phyloP scores from a whole-genome alignment of 2,113 vertebrate species.

The Ellobius talpinus region DNA sequence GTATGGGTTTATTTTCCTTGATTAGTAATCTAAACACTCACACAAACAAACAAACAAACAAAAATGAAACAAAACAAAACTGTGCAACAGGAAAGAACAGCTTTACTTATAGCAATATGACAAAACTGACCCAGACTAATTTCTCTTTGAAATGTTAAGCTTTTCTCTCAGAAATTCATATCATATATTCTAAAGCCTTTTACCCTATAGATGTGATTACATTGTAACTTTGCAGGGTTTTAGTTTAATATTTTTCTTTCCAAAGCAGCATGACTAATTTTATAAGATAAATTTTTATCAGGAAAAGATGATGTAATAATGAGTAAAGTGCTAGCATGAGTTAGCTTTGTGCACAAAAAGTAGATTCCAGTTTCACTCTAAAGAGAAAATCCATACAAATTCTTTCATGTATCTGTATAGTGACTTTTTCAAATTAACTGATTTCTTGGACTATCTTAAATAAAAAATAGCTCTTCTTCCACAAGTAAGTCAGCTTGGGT shows the following conservation, averaged over 20 bases:
- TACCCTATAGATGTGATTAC: neutral
- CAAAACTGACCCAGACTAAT: neutral
- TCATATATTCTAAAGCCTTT: neutral
- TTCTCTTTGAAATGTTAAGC: neutral
- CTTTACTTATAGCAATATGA: neutral
- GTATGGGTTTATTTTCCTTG: conserved; percentile 21
- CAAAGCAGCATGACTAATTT: neutral
- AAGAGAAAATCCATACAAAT: neutral
- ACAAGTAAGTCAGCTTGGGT: neutral
- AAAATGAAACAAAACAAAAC: neutral
- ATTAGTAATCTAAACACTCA: neutral
- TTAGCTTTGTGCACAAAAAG: neutral
- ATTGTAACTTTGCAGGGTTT: neutral
- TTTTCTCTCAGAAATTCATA: conserved; percentile 11
- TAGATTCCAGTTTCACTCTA: neutral
- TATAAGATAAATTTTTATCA: neutral
- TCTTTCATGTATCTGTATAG: neutral
- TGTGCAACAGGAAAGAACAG: neutral
- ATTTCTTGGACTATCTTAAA: neutral
- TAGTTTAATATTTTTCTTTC: neutral
- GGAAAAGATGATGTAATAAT: neutral
- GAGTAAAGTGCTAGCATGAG: neutral
- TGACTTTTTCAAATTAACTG: neutral
- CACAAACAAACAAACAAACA: neutral
- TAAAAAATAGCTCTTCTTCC: neutral